phyloP scores from a whole-genome alignment of 30 jellyfish, hydroid and myxozoan genomes.

The Hydractinia symbiolongicarpus region DNA sequence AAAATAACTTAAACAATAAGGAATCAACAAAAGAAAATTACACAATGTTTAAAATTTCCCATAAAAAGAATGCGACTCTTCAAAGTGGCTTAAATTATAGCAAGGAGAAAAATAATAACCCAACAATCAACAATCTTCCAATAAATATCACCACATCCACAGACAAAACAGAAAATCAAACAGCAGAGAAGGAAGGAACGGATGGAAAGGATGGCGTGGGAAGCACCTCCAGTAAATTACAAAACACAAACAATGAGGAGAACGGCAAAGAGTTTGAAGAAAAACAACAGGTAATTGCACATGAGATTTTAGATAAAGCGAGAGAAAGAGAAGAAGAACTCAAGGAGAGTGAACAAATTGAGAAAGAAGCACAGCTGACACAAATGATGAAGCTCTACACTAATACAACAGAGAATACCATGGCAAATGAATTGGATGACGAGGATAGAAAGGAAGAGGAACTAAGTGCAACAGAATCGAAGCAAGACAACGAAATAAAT shows the following conservation, averaged over 20 bases:
- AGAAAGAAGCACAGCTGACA: conserved; percentile 5
- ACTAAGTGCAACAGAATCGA: too few relatives aligned
- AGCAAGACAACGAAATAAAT: too few relatives aligned
- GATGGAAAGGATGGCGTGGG: conserved; percentile 8
- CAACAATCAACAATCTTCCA: not conserved
- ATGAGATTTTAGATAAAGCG: conserved; percentile 6
- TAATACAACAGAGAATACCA: not conserved
- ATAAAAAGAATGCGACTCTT: too few relatives aligned
- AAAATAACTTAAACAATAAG: too few relatives aligned
- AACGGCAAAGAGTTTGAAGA: not conserved
- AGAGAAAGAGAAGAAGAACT: conserved; percentile 3
- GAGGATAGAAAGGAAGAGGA: too few relatives aligned
- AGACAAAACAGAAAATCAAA: not conserved
- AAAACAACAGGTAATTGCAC: not conserved
- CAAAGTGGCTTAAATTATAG: not conserved
- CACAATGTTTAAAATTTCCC: too few relatives aligned
- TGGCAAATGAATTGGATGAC: too few relatives aligned
- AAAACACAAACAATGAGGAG: not conserved
- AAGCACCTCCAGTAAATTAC: not conserved
- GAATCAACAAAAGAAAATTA: too few relatives aligned
- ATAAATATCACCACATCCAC: not conserved
- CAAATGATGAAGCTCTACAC: not conserved
- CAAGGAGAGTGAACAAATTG: conserved; percentile 5
- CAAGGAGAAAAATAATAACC: not conserved
- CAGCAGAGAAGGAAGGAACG: not conserved